Base-by-base conservation (phyloP, 1,140 invertebrate genomes). In the Episyrphus balteatus region DNA sequence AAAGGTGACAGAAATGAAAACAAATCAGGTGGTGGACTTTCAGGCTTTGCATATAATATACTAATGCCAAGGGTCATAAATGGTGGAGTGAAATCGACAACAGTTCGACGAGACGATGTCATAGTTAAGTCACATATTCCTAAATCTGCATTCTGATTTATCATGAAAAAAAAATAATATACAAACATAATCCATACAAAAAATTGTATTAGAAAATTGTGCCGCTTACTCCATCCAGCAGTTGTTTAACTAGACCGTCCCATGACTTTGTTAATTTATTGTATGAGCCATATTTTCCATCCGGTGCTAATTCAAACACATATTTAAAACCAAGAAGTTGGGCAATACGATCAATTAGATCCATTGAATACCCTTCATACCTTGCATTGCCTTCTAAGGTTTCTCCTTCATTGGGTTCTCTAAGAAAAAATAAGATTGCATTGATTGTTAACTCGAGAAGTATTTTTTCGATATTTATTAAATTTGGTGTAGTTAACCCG, bases 61-160 rank as follows among this genome's bases (percentile, higher is more conserved):
- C 84, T 86, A 41, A 91, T 84, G 44, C 83, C 87, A 1, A 91
- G 61, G 54, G 84, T 88, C 87, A 92, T 90, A 56, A 90, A 92
- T 0, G 88, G 88, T 65, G 85, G 84, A 0, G 84, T 88, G 57
- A 92, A 92, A 60, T 95, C 91, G 0, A 95, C 88, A 3, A 78
- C 85, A 50, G 78, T 77, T 52, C 88, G 80, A 26, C 92, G 69
- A 19, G 87, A 82, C 50, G 85, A 88, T 1, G 89, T 96, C 53
- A 96, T 95, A 0, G 92, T 94, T 36, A 97, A 67, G 68, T 95
- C 92, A 50, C 87, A 93, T 45, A 95, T 83, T 1, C 88, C 92
- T 19, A 95, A 69, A 72, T 96, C 92, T 12, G 90, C 90, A 73
- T 85, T 86, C 84, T 92, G 66, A 48, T 75, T 72, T 50, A 42